Evolutionary conservation across 1,140 invertebrate species (phyloP), one percentile per base, ranked within the genome.

Genomic region (Solenopsis fugax): DNA sequence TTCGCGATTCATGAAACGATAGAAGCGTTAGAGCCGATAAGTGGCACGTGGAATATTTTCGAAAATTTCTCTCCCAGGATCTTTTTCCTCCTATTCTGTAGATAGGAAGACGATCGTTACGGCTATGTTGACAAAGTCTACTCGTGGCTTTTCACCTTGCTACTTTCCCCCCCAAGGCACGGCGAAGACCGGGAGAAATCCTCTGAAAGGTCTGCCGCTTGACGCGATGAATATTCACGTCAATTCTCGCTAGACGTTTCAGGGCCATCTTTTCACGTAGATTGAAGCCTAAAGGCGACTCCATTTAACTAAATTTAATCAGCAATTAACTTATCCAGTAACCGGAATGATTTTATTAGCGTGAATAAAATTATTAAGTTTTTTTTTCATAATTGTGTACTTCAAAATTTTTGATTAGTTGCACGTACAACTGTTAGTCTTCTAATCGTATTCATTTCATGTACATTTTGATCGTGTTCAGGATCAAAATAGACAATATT

Each of bases 111-210:
- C 9, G 37, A 76, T 12, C 7, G n/a, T 41, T 58, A 21, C 52
- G n/a, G 18, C 18, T 45, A 16, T 37, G 21, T 60, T 76, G 21
- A 76, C 54, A 45, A 7, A 45, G 37, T 60, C 54, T n/a, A 21
- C 34, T 60, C 21, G 21, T 60, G 37, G 34, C 54, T 76, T 58
- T 37, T 41, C 37, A 41, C 37, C n/a, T 76, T 18, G 34, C 73
- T 76, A 76, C 73, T 76, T 76, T 60, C 73, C 73, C 54, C 34
- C 54, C 21, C 13, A 45, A 60, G 21, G 9, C 54, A 41, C 34
- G 16, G 9, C 34, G 7, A 75, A 75, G 52, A 75, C 34, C 21
- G 5, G 72, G 72, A 76, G 54, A 76, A 76, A 76, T 76, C 21
- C 54, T 76, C 37, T 21, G 12, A 37, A 41, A 24, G 54, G 37